These are phyloP conservation scores for Drosophila suboccidentalis DNA, from an alignment of 2,888 invertebrate genomes.

Conservation along the genomic window DNA sequence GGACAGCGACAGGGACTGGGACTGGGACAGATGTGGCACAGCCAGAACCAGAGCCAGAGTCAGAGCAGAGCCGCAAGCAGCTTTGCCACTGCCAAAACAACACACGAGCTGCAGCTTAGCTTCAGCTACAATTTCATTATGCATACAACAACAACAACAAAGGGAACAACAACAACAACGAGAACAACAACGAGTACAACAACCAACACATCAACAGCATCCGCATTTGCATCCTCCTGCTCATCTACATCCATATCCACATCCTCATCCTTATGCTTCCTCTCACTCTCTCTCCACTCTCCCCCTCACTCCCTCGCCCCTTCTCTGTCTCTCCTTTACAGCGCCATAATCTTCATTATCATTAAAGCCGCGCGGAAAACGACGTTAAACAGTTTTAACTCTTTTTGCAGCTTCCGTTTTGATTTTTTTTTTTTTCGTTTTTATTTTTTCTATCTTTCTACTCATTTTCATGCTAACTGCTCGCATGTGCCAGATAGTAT, in stretches of 20 bases:
- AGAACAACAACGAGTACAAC: constrained; percentile 26
- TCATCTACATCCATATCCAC: constrained; percentile 22
- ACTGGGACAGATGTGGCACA: constrained; percentile 18
- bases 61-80: constrained; percentile 48
- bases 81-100: constrained; percentile 51
- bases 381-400: constrained; percentile 71
- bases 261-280: constrained; percentile 11
- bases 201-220: constrained; percentile 58
- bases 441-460: constrained; percentile 5
- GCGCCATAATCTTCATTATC: constrained; percentile 77
- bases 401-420: constrained; percentile 67
- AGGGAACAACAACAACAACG: constrained; percentile 41
- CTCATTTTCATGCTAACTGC: constrained; percentile 44
- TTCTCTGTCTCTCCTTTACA: constrained; percentile 21
- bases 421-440: constrained; percentile 11
- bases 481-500: constrained; percentile 56
- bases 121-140: constrained; percentile 69
- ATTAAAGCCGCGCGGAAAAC: constrained; percentile 70
- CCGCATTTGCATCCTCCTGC: constrained; percentile 34
- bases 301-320: background rate
- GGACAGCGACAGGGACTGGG: constrained; percentile 5
- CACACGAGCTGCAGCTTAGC: constrained; percentile 38
- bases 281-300: background rate
- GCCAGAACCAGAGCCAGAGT: background rate
- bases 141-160: constrained; percentile 40